Base-by-base conservation (phyloP, 1,140 invertebrate species). In the Hyphantria cunea region DNA sequence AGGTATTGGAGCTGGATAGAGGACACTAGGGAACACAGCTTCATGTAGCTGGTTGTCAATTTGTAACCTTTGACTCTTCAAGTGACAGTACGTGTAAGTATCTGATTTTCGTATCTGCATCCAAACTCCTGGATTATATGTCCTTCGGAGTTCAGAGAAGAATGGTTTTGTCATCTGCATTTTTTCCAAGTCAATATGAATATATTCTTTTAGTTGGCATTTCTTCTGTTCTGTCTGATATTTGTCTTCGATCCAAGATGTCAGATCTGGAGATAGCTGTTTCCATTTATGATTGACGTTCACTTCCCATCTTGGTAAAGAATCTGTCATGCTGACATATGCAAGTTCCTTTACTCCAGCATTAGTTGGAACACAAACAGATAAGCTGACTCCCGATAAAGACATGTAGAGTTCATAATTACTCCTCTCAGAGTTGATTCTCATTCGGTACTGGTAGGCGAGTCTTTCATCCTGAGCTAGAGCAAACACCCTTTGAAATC, bases 141-240 rank as follows among this genome's bases (percentile, higher is more conserved):
- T 94, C 44, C 96, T 91, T 59, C 95, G 85, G 17, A 97, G 76
- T 75, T 96, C 95, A 0, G 95, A 96, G 83, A 95, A 96, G 81
- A 96, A 97, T 0, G 96, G 96, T 80, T 96, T 96, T 0, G 95
- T 95, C 95, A 97, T 96, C 67, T 95, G 94, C 96, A 97, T 97
- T 78, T 95, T 96, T 49, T 93, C 93, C 64, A 97, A 93, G 81
- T 97, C 96, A 65, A 96, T 95, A 92, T 96, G 89, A 6, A 93
- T 92, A 70, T 93, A 95, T 77, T 96, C 95, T 86, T 96, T 95
- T 45, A 96, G 89, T 65, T 95, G 94, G 49, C 95, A 95, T 76
- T 93, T 93, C 66, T 94, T 93, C 52, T 93, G 92, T 37, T 94
- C 93, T 45, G 93, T 92, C 66, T 90, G 91, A 89, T 95, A 97